Evolutionary conservation across 2,797 vertebrate genomes (phyloP).

Genomic region (Heteromormyrus szaboi): DNA sequence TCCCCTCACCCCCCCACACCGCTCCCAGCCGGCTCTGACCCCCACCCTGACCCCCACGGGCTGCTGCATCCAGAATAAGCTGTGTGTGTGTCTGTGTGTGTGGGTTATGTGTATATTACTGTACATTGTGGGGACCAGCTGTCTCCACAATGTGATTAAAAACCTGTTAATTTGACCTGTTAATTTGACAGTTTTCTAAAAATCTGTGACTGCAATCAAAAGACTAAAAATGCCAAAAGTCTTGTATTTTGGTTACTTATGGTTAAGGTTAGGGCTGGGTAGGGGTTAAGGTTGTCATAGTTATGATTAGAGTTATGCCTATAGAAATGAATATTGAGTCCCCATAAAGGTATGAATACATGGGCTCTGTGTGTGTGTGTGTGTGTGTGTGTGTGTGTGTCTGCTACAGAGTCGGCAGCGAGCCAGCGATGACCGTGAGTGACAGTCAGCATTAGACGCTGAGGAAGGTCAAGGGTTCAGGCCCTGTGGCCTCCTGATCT

Average conservation of each 20-base stretch:
- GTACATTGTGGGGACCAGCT: too few species aligned
- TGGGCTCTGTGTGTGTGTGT: slow-evolving; percentile 11
- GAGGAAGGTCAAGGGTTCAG: neutral
- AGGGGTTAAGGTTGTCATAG: neutral
- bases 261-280: neutral
- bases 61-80: slow-evolving; percentile 35
- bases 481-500: neutral
- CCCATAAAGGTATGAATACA: neutral
- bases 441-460: neutral
- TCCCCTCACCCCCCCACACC: neutral
- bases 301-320: neutral
- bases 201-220: neutral
- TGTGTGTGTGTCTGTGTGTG: neutral
- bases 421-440: neutral
- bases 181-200: neutral
- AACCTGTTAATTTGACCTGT: neutral
- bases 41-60: slow-evolving; percentile 34
- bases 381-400: neutral
- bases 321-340: neutral
- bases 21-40: neutral
- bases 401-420: neutral
- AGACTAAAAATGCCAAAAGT: neutral
- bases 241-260: neutral
- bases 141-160: neutral
- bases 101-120: neutral